Conservation (phyloP, 2,113 vertebrate species). For the Paramormyrops kingsleyae region DNA sequence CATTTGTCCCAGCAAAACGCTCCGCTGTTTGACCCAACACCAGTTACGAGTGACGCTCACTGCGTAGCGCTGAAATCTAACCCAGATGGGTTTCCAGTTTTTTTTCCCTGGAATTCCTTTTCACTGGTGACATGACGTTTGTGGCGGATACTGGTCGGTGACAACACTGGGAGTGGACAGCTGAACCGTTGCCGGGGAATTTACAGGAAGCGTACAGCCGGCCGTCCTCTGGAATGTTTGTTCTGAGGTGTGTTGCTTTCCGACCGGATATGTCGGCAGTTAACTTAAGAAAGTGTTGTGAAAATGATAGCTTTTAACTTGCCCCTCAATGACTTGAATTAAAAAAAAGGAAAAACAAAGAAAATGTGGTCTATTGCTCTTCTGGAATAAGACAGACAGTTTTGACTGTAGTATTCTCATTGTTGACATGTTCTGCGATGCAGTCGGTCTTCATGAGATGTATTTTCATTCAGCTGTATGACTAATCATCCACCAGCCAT, state of each 20-base stretch:
- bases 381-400: neutral
- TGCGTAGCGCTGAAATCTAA: neutral
- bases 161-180: neutral
- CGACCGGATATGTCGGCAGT: neutral
- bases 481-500: neutral
- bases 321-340: neutral
- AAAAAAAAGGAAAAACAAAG: neutral
- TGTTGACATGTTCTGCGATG: neutral
- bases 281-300: neutral
- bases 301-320: neutral
- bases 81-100: conserved; percentile 11
- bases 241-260: neutral
- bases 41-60: neutral
- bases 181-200: neutral
- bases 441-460: neutral
- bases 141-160: neutral
- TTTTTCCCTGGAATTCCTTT: neutral
- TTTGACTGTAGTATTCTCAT: neutral
- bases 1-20: neutral
- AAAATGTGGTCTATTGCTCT: neutral
- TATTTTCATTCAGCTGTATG: neutral
- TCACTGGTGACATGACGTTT: neutral
- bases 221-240: neutral
- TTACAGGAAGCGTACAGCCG: neutral
- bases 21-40: neutral